Evolutionary conservation across 2,113 vertebrate genomes (phyloP).

Genomic region (Myanophis thanlyinensis): DNA sequence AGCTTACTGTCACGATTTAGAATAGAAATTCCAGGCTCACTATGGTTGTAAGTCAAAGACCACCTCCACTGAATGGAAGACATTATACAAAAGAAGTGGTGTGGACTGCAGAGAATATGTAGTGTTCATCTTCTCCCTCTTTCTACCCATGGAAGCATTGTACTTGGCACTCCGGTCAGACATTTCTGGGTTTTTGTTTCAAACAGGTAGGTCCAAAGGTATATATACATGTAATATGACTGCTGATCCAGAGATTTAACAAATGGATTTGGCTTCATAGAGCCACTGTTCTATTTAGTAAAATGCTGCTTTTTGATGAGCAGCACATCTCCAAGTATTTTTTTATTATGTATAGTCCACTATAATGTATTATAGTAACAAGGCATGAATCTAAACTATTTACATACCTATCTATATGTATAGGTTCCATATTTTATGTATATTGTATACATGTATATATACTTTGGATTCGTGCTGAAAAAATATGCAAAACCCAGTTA

Average conservation of each 20-base stretch:
- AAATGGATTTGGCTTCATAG: neutral
- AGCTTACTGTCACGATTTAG: neutral
- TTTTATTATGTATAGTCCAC: neutral
- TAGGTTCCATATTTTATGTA: neutral
- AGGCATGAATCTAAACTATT: neutral
- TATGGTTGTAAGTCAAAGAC: neutral
- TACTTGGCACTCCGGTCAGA: neutral
- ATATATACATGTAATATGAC: neutral
- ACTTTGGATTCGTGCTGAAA: neutral
- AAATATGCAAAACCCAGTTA: neutral
- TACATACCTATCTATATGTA: neutral
- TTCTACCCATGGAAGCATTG: neutral
- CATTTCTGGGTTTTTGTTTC: neutral
- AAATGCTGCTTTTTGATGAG: neutral
- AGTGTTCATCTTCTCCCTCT: neutral
- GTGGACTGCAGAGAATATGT: neutral
- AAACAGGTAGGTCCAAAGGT: too few relatives aligned
- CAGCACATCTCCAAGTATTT: neutral
- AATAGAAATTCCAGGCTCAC: neutral
- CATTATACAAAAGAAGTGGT: too few relatives aligned
- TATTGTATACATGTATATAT: neutral
- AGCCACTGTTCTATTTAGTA: constrained; percentile 1
- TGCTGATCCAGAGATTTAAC: neutral
- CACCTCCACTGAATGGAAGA: neutral
- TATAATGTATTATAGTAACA: neutral